A percentile compares a stretch with the other conserved stretches of the same genome.
phyloP scores from a whole-genome alignment of 2,888 invertebrate species.

The Rhingia campestris region DNA sequence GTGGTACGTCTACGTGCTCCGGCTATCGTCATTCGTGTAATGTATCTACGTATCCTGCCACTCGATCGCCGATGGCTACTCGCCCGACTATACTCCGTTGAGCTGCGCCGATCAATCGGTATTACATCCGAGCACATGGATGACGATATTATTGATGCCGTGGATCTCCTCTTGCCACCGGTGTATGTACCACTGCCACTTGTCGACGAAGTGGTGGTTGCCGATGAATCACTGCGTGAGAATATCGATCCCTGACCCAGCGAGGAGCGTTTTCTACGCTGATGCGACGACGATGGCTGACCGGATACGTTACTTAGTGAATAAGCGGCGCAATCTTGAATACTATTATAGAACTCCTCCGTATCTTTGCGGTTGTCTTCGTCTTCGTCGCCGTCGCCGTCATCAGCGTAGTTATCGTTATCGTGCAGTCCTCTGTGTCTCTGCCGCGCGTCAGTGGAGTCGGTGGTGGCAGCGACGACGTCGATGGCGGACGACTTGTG shows the following conservation, averaged over 20 bases:
- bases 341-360: slow-evolving; percentile 81
- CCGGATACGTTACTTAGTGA: slow-evolving; percentile 53
- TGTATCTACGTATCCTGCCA: slow-evolving; percentile 81
- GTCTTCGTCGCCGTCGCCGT: slow-evolving; percentile 73
- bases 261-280: slow-evolving; percentile 80
- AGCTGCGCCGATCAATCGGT: slow-evolving; percentile 81
- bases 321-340: slow-evolving; percentile 77
- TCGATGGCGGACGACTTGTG: slow-evolving; percentile 23
- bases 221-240: slow-evolving; percentile 82
- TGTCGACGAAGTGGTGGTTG: slow-evolving; percentile 81
- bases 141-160: slow-evolving; percentile 81
- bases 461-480: no score
- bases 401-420: slow-evolving; percentile 66
- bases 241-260: slow-evolving; percentile 77
- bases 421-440: slow-evolving; percentile 33
- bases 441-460: slow-evolving; percentile 21
- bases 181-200: slow-evolving; percentile 81
- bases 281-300: slow-evolving; percentile 70
- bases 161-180: slow-evolving; percentile 81
- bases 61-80: slow-evolving; percentile 80
- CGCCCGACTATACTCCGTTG: slow-evolving; percentile 80
- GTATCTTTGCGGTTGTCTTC: slow-evolving; percentile 80
- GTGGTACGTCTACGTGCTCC: slow-evolving; percentile 82
- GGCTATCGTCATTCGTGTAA: slow-evolving; percentile 82
- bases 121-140: slow-evolving; percentile 81